Conservation (phyloP, 2,113 vertebrate species). For the Nycticebus coucang region DNA sequence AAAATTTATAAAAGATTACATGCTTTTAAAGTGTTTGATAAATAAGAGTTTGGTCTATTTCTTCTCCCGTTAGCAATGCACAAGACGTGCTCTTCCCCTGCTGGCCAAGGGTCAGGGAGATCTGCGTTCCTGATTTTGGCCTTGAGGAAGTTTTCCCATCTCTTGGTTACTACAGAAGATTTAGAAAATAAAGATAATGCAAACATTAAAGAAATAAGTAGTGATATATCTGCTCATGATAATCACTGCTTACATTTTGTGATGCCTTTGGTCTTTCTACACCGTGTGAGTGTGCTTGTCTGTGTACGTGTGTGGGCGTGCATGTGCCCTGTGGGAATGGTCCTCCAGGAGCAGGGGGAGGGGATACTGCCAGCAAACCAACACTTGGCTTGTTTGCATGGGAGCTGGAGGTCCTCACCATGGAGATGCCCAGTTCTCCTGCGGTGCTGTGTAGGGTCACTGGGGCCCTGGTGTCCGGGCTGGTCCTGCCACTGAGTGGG, state of each 20-base stretch:
- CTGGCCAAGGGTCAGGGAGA: too few species aligned
- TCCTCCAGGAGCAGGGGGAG: background rate
- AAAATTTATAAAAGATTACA: background rate
- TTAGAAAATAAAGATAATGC: background rate
- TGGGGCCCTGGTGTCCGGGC: background rate
- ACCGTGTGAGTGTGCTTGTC: accelerated
- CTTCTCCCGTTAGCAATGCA: background rate
- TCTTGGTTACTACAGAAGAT: too few species aligned
- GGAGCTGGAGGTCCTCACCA: background rate
- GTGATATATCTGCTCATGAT: accelerated
- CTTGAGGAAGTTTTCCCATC: background rate
- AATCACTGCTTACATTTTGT: accelerated
- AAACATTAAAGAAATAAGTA: background rate
- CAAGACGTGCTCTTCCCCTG: background rate
- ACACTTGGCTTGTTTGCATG: too few species aligned
- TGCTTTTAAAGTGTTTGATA: background rate
- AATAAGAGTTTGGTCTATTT: background rate
- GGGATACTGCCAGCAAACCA: too few species aligned
- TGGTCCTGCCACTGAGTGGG: background rate
- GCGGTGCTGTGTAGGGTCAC: background rate
- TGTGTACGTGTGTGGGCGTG: background rate
- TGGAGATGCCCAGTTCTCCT: background rate
- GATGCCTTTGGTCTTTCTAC: background rate
- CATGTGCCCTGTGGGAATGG: background rate
- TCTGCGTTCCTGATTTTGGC: too few species aligned